These are phyloP conservation scores for Manis crassicaudata DNA, from an alignment of 2,797 vertebrate genomes.

Conservation along the genomic window DNA sequence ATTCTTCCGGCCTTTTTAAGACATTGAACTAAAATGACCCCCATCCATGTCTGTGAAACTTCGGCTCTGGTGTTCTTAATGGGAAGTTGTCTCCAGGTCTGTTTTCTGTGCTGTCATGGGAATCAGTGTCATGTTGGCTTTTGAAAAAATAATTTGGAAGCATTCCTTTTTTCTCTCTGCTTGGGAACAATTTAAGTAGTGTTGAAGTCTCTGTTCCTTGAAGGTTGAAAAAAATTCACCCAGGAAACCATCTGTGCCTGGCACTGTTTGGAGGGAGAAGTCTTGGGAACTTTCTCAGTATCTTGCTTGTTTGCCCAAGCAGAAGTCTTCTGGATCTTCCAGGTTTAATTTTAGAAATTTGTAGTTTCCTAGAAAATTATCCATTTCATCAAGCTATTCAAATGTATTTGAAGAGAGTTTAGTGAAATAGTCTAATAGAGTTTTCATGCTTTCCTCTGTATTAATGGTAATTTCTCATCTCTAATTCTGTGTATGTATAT, in stretches of 20 bases:
- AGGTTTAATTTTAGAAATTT: slow-evolving; percentile 63
- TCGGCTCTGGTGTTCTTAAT: background rate
- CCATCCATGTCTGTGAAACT: background rate
- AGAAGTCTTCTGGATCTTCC: background rate
- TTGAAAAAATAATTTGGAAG: slow-evolving; percentile 74
- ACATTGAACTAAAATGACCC: slow-evolving; percentile 10
- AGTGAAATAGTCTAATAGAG: background rate
- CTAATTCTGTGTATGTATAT: rapidly evolving
- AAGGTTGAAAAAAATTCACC: slow-evolving; percentile 76
- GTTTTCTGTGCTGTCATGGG: slow-evolving; percentile 19
- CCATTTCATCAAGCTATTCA: slow-evolving; percentile 25
- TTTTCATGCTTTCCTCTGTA: background rate
- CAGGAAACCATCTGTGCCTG: slow-evolving; percentile 75
- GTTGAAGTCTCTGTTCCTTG: slow-evolving; percentile 70
- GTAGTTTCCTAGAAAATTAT: slow-evolving; percentile 47
- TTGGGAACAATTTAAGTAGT: slow-evolving; percentile 72
- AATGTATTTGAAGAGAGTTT: slow-evolving; percentile 23
- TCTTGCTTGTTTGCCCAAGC: slow-evolving; percentile 42
- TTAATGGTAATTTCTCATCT: background rate
- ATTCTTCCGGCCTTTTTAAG: background rate
- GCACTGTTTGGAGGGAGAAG: slow-evolving; percentile 42
- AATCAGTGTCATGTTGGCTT: slow-evolving; percentile 56
- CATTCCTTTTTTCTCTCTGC: slow-evolving; percentile 62
- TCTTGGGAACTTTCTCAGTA: slow-evolving; percentile 45
- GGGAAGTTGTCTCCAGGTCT: background rate